These are phyloP conservation scores for Takifugu ocellatus DNA, from an alignment of 2,797 vertebrate species.

Conservation along the genomic window DNA sequence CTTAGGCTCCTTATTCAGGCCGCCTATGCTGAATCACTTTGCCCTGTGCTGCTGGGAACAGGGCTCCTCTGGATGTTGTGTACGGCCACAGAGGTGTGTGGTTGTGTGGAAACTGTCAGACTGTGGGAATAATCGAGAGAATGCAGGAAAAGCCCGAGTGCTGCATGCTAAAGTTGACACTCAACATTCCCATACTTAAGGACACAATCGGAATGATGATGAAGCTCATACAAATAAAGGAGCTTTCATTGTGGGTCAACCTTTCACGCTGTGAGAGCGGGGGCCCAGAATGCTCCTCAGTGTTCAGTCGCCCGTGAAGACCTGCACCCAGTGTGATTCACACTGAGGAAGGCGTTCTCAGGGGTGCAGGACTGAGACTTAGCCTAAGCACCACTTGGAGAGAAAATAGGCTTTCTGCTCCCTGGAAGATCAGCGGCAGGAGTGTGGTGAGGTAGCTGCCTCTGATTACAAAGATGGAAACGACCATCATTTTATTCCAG, in stretches of 20 bases:
- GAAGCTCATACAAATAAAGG: conserved; percentile 58
- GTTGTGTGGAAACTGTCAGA: conserved; percentile 9
- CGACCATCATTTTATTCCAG: conserved; percentile 24
- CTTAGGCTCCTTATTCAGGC: too few relatives aligned
- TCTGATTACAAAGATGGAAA: conserved; percentile 13
- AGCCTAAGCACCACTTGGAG: conserved; percentile 37
- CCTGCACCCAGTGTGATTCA: conserved; percentile 54
- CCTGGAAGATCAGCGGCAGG: conserved; percentile 3
- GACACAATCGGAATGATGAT: conserved; percentile 63
- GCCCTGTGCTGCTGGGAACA: neutral
- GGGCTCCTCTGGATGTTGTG: neutral
- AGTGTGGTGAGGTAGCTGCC: conserved; percentile 19
- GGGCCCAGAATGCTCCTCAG: conserved; percentile 60
- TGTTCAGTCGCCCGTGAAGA: conserved; percentile 68
- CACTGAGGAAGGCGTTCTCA: conserved; percentile 59
- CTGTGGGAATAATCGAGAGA: conserved; percentile 15
- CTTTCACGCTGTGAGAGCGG: conserved; percentile 62
- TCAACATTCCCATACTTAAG: conserved; percentile 52
- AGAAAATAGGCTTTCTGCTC: conserved; percentile 30
- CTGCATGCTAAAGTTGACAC: conserved; percentile 35
- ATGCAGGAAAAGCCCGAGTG: conserved; percentile 42
- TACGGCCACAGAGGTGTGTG: neutral
- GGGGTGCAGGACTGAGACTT: conserved; percentile 35
- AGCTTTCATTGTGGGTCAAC: conserved; percentile 62
- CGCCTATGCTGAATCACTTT: neutral